Evolutionary conservation across 2,113 vertebrate genomes (phyloP).

Genomic region (Hippocampus mohnikei): DNA sequence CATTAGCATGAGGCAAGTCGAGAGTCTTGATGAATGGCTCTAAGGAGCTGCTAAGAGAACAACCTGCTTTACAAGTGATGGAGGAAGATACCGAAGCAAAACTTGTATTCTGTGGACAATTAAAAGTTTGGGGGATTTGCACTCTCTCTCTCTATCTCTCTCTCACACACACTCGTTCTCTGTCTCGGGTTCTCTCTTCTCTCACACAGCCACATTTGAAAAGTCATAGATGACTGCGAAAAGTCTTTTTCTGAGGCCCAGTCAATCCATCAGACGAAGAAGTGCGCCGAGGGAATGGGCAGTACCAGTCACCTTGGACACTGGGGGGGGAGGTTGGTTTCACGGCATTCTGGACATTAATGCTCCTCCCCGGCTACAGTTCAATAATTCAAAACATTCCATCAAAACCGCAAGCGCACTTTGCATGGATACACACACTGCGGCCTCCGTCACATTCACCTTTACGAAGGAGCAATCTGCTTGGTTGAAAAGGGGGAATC

Average conservation of each 20-base stretch:
- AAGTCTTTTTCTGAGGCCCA: conserved; percentile 46
- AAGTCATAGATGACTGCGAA: conserved; percentile 11
- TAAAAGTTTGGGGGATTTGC: conserved; percentile 26
- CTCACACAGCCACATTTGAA: conserved; percentile 5
- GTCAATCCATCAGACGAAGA: conserved; percentile 61
- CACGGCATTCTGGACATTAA: conserved; percentile 64
- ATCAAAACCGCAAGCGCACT: conserved; percentile 37
- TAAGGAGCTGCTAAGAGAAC: conserved; percentile 38
- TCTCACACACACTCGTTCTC: no score
- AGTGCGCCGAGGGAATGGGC: conserved; percentile 51
- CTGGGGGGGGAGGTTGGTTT: conserved; percentile 52
- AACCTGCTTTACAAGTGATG: conserved; percentile 33
- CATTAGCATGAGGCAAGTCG: conserved; percentile 52
- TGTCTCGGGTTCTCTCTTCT: background rate
- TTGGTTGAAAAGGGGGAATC: conserved; percentile 41
- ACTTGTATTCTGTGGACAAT: conserved; percentile 29
- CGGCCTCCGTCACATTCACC: conserved; percentile 22
- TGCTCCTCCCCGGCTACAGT: conserved; percentile 59
- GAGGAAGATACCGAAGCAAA: conserved; percentile 26
- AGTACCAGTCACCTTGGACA: conserved; percentile 67
- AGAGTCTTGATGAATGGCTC: conserved; percentile 47
- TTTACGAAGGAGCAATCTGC: conserved; percentile 22
- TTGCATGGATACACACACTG: conserved; percentile 4
- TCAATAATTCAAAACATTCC: conserved; percentile 56
- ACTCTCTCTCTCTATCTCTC: no score